These are phyloP conservation scores for Stenopsyche tienmushanensis DNA, from an alignment of 1,140 invertebrate genomes.

Conservation along the genomic window DNA sequence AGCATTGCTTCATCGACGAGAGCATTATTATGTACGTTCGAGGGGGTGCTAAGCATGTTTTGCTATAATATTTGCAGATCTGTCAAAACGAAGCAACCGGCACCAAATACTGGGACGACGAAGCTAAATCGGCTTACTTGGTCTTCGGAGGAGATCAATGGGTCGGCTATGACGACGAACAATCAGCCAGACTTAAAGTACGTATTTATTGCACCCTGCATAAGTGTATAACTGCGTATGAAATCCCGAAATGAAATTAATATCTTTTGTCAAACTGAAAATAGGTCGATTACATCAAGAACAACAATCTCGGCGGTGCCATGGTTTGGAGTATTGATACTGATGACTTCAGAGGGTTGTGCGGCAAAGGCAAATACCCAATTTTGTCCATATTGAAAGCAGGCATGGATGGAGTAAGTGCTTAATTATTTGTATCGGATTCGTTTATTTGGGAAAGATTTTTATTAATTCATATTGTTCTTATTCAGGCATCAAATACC, in stretches of 20 bases:
- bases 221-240: too few species aligned
- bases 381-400: neutral
- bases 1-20: neutral
- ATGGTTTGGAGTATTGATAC: constrained; percentile 67
- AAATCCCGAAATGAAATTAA: too few species aligned
- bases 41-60: neutral
- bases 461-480: too few species aligned
- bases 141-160: constrained; percentile 48
- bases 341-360: constrained; percentile 58
- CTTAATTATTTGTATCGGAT: too few species aligned
- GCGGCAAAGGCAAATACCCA: constrained; percentile 50
- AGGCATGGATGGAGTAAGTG: neutral
- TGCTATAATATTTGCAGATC: constrained; percentile 10
- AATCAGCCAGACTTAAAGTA: constrained; percentile 47
- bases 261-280: too few species aligned
- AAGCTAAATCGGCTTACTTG: constrained; percentile 48
- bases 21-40: neutral
- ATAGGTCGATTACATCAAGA: constrained; percentile 54
- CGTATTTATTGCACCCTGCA: too few species aligned
- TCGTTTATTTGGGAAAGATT: too few species aligned
- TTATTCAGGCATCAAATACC: too few species aligned
- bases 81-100: constrained; percentile 16
- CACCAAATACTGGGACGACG: constrained; percentile 28
- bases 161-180: constrained; percentile 50
- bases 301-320: constrained; percentile 55